Conservation (phyloP, 2,113 vertebrate genomes). For the Tiliqua scincoides region DNA sequence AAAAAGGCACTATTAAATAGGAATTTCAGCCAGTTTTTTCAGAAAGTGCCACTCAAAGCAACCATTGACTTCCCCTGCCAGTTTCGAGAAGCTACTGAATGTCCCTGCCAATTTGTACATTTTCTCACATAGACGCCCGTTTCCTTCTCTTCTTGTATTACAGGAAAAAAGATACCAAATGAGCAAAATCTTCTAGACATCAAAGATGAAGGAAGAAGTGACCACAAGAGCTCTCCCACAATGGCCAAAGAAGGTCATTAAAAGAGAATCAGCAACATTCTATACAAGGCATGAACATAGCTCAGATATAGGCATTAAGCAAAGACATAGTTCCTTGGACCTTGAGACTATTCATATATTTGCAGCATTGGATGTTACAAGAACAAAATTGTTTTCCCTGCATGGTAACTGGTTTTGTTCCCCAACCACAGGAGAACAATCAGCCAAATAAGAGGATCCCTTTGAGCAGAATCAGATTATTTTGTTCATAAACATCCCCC, state of each 20-base stretch:
- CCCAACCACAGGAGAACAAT: not conserved
- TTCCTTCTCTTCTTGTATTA: too few relatives aligned
- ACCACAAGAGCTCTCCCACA: not conserved
- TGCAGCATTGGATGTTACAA: not conserved
- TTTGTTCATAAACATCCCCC: not conserved
- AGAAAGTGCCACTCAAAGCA: not conserved
- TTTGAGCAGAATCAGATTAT: not conserved
- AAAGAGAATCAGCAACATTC: not conserved
- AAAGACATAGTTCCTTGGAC: not conserved
- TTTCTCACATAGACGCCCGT: not conserved
- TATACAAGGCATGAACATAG: not conserved
- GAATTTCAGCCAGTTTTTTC: not conserved
- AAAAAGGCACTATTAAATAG: not conserved
- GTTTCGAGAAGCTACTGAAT: too few relatives aligned
- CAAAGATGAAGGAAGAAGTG: not conserved
- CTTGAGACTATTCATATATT: not conserved
- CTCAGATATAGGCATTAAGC: not conserved
- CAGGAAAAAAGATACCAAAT: too few relatives aligned
- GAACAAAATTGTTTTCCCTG: not conserved
- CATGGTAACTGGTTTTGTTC: not conserved
- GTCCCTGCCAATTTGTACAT: not conserved
- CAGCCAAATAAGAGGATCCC: not conserved
- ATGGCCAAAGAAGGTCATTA: not conserved
- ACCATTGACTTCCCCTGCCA: not conserved
- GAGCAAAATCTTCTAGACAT: not conserved